Evolutionary conservation across 2,888 invertebrate species (phyloP).

Genomic region (Diaprepes abbreviatus): DNA sequence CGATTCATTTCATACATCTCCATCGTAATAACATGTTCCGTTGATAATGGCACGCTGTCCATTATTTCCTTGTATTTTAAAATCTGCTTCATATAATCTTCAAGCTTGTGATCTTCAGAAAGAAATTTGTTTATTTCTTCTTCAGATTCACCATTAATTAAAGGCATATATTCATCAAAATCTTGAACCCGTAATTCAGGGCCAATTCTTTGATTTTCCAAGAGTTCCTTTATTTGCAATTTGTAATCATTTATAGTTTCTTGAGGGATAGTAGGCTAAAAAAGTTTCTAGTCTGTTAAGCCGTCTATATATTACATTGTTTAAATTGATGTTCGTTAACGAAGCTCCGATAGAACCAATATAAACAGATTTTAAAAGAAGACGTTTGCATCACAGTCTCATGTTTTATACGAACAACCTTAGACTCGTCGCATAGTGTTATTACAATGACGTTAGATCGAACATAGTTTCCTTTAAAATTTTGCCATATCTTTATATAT

Average conservation of each 20-base stretch:
- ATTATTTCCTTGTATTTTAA: conserved; percentile 75
- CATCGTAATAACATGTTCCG: conserved; percentile 79
- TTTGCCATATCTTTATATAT: too few species aligned
- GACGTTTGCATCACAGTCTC: too few species aligned
- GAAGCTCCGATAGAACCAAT: too few species aligned
- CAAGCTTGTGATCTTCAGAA: conserved; percentile 74
- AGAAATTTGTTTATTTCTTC: conserved; percentile 78
- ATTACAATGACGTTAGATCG: too few species aligned
- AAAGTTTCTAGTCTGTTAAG: too few species aligned
- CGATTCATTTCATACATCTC: conserved; percentile 91
- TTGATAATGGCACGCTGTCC: conserved; percentile 72
- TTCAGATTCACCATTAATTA: conserved; percentile 83
- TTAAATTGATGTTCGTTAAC: too few species aligned
- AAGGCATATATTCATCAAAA: conserved; percentile 83
- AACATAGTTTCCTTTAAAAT: too few species aligned
- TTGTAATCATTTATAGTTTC: conserved; percentile 77
- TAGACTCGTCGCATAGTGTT: too few species aligned
- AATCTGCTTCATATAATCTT: conserved; percentile 75
- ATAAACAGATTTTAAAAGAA: too few species aligned
- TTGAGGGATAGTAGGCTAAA: conserved; percentile 81
- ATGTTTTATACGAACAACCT: too few species aligned
- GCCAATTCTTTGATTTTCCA: conserved; percentile 80
- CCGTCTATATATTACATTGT: too few species aligned
- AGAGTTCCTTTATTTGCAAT: conserved; percentile 73
- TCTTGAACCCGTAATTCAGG: conserved; percentile 82